A percentile compares a stretch with the other conserved stretches of the same genome.
phyloP scores from a whole-genome alignment of 2,113 vertebrate genomes.

The Marmota flaviventris region DNA sequence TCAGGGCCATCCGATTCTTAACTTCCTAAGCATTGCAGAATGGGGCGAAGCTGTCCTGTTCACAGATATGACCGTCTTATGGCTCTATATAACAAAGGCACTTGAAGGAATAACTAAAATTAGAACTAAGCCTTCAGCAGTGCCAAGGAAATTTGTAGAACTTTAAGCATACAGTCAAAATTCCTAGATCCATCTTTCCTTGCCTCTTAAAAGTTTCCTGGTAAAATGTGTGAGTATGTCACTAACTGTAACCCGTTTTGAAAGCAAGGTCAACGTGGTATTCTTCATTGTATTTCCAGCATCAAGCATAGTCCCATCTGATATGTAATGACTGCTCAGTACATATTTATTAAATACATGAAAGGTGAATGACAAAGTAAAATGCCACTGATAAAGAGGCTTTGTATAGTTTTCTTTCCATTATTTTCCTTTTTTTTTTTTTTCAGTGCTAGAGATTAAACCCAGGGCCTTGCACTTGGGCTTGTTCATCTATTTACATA shows the following conservation, averaged over 20 bases:
- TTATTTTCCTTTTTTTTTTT: not conserved
- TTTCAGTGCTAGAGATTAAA: not conserved
- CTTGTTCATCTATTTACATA: not conserved
- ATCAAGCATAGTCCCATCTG: too few species aligned
- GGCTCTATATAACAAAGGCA: not conserved
- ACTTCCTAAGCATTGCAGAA: not conserved
- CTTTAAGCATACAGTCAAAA: not conserved
- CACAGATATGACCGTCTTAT: not conserved
- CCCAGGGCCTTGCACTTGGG: not conserved
- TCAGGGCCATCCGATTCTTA: not conserved
- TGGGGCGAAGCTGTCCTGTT: not conserved
- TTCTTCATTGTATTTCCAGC: too few species aligned
- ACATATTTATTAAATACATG: not conserved
- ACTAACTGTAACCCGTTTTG: not conserved
- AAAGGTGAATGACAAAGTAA: not conserved
- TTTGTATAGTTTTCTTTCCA: not conserved
- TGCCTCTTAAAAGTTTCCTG: not conserved
- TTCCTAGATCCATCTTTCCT: not conserved
- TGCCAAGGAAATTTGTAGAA: slow-evolving; percentile 16
- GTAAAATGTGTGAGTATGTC: slow-evolving; percentile 1
- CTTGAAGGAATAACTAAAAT: not conserved
- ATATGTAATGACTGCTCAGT: not conserved
- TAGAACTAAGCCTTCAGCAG: not conserved
- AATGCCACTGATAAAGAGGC: not conserved
- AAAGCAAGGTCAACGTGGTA: not conserved